Evolutionary conservation across 2,113 vertebrate species (phyloP).

Genomic region (Ammodytes dubius): DNA sequence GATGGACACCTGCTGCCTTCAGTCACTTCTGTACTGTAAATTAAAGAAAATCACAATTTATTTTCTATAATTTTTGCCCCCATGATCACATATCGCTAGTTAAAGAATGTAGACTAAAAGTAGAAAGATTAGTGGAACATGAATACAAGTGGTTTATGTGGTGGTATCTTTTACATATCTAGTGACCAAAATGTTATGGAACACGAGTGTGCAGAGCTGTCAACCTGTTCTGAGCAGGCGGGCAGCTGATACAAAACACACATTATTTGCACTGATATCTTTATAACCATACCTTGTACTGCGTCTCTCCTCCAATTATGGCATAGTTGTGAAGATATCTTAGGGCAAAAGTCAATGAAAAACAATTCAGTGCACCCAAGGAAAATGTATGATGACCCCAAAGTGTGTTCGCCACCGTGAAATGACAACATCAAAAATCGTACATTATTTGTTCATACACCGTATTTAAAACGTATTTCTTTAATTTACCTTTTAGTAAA

Average conservation of each 20-base stretch:
- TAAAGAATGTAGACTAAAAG: neutral
- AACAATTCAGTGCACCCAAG: neutral
- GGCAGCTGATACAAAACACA: too few relatives aligned
- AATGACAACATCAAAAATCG: neutral
- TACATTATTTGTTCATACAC: neutral
- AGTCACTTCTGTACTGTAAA: neutral
- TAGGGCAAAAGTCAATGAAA: too few relatives aligned
- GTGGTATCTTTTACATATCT: neutral
- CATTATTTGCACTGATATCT: neutral
- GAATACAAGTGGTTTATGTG: neutral
- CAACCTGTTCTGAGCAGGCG: too few relatives aligned
- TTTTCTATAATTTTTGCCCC: neutral
- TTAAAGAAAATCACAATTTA: neutral
- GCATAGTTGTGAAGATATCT: neutral
- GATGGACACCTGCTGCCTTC: too few relatives aligned
- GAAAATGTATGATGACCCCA: neutral
- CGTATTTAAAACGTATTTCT: neutral
- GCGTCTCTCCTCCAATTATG: neutral
- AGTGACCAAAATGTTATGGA: neutral
- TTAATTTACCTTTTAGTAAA: constrained; percentile 53
- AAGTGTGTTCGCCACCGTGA: neutral
- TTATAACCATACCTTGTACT: neutral
- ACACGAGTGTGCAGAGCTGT: neutral
- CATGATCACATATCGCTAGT: neutral
- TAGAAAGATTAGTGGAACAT: neutral